phyloP scores from a whole-genome alignment of 1,140 invertebrate genomes.

The Drosophila micromelanica region DNA sequence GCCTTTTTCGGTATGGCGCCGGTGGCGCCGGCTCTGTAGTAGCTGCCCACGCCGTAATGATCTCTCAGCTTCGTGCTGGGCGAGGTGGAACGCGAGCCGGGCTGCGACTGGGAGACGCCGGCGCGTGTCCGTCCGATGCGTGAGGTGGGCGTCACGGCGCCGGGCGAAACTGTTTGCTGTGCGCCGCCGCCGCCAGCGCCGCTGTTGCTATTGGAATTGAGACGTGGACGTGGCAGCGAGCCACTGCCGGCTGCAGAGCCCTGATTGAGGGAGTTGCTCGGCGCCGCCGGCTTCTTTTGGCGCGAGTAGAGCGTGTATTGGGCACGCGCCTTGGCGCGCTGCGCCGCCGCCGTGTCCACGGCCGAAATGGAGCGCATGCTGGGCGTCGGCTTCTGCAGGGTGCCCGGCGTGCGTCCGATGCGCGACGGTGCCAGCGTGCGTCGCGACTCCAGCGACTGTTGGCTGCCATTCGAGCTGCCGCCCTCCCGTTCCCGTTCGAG shows the following conservation, averaged over 20 bases:
- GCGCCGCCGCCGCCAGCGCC: conserved; percentile 11
- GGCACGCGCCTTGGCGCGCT: conserved; percentile 92
- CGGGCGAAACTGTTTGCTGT: conserved; percentile 50
- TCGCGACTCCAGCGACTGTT: conserved; percentile 41
- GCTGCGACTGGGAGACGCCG: conserved; percentile 95
- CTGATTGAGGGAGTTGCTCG: conserved; percentile 84
- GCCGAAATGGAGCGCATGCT: conserved; percentile 94
- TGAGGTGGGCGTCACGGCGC: conserved; percentile 86
- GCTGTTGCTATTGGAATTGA: conserved; percentile 74
- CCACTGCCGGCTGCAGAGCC: conserved; percentile 85
- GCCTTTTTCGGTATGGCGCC: conserved; percentile 85
- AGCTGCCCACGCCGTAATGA: conserved; percentile 85
- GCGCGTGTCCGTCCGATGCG: conserved; percentile 84
- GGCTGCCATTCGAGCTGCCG: conserved; percentile 25
- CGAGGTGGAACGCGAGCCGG: conserved; percentile 91
- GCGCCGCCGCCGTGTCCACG: conserved; percentile 95
- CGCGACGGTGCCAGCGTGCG: conserved; percentile 57
- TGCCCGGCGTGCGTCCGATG: conserved; percentile 63
- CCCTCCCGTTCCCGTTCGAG: conserved; percentile 88
- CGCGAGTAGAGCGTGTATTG: conserved; percentile 91
- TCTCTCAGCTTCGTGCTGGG: conserved; percentile 91
- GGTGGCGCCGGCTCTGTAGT: conserved; percentile 71
- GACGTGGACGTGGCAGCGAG: conserved; percentile 53
- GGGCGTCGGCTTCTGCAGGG: conserved; percentile 73
- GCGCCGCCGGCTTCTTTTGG: conserved; percentile 86